phyloP scores from a whole-genome alignment of 2,797 vertebrate species.

The Remorina albescens region DNA sequence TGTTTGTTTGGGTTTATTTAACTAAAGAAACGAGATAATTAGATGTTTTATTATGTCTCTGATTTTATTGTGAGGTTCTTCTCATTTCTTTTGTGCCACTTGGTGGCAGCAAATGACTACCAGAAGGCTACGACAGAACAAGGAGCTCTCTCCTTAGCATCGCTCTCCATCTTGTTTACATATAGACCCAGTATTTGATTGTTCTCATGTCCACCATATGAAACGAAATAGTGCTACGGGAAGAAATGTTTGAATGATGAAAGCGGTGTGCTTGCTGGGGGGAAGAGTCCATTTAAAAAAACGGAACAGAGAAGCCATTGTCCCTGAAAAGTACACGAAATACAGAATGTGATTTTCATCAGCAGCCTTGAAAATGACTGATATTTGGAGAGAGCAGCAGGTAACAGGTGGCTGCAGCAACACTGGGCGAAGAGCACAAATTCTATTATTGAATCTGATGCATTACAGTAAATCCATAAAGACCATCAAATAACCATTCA shows the following conservation, averaged over 20 bases:
- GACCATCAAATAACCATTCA: constrained; percentile 4
- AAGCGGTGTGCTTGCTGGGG: constrained; percentile 1
- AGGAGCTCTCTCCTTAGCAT: constrained; percentile 21
- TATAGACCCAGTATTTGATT: constrained; percentile 45
- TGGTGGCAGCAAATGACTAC: constrained; percentile 77
- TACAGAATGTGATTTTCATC: constrained; percentile 76
- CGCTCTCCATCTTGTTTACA: constrained; percentile 73
- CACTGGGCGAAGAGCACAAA: not conserved
- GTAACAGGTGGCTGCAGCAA: not conserved
- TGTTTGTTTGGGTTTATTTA: constrained; percentile 10
- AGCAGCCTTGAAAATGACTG: constrained; percentile 21
- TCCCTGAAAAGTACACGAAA: constrained; percentile 52
- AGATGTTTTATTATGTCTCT: constrained; percentile 1
- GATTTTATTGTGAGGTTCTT: not conserved
- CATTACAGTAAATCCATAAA: constrained; percentile 10
- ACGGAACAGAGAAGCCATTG: constrained; percentile 13
- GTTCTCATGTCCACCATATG: constrained; percentile 35
- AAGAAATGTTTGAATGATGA: constrained; percentile 34
- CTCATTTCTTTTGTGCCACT: constrained; percentile 56
- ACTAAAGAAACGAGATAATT: constrained; percentile 22
- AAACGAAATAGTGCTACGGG: constrained; percentile 48
- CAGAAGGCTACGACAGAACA: constrained; percentile 1
- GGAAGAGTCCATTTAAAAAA: constrained; percentile 20
- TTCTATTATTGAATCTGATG: not conserved
- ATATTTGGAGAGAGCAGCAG: not conserved